Percentiles rank a stretch among this genome's conserved stretches.
Conservation (phyloP, 2,888 invertebrate species). For the Cerastis rubricosa region DNA sequence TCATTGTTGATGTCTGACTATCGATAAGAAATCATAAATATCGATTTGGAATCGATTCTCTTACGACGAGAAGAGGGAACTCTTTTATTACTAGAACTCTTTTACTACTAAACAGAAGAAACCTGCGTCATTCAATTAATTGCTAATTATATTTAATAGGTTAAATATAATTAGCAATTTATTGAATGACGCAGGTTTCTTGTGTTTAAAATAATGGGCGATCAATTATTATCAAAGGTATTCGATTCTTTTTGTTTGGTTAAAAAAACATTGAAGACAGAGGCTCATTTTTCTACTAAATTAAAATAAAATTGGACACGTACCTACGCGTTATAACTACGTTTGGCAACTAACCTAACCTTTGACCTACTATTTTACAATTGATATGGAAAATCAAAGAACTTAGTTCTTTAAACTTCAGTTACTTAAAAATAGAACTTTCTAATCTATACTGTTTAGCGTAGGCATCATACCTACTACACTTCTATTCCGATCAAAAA, state of each 20-base stretch:
- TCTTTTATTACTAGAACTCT: too few species aligned
- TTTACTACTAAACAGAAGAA: too few species aligned
- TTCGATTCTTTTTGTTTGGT: constrained; percentile 7
- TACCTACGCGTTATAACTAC: too few species aligned
- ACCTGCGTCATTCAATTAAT: too few species aligned
- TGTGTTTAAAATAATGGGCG: not conserved
- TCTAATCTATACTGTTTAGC: not conserved
- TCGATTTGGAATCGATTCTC: constrained; percentile 4
- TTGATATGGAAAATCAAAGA: not conserved
- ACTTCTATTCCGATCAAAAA: not conserved
- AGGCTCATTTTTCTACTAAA: too few species aligned
- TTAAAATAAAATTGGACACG: too few species aligned
- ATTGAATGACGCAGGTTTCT: constrained; percentile 6
- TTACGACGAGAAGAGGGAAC: not conserved
- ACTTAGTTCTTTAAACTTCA: not conserved
- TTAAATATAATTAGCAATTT: constrained; percentile 17
- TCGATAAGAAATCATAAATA: constrained; percentile 18
- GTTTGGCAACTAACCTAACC: too few species aligned
- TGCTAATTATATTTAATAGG: too few species aligned
- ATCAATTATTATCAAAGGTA: constrained; percentile 6
- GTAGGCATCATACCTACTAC: not conserved
- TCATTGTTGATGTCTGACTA: constrained; percentile 17
- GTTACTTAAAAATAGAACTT: not conserved
- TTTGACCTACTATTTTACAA: too few species aligned
- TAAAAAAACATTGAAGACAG: not conserved